These are phyloP conservation scores for Hephaestus fuliginosus DNA, from an alignment of 2,797 vertebrate genomes.

Conservation along the genomic window DNA sequence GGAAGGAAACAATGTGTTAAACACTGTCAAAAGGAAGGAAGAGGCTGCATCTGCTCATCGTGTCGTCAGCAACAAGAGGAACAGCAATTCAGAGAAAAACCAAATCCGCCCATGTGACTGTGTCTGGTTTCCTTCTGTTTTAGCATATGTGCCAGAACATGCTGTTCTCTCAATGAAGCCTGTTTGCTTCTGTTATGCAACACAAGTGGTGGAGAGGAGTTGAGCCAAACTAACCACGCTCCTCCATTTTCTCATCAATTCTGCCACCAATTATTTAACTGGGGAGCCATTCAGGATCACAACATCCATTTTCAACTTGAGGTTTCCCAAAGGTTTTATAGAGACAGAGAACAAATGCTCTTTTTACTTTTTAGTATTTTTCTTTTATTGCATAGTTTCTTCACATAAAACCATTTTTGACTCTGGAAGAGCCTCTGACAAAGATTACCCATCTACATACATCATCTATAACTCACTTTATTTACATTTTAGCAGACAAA, in stretches of 20 bases:
- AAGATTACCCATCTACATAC: slow-evolving; percentile 8
- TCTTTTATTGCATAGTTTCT: slow-evolving; percentile 33
- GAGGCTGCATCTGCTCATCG: slow-evolving; percentile 52
- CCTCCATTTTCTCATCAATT: slow-evolving; percentile 27
- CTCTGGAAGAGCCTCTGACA: background rate
- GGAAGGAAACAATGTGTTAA: slow-evolving; percentile 49
- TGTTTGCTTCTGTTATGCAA: slow-evolving; percentile 66
- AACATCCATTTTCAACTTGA: background rate
- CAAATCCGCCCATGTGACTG: slow-evolving; percentile 80
- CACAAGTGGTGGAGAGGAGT: slow-evolving; percentile 31
- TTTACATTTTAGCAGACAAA: slow-evolving; percentile 54
- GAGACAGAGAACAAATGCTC: background rate
- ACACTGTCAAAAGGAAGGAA: slow-evolving; percentile 64
- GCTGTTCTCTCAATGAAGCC: slow-evolving; percentile 77
- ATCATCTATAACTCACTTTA: slow-evolving; percentile 33
- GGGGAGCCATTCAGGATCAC: background rate
- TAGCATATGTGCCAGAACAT: slow-evolving; percentile 72
- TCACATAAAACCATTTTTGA: slow-evolving; percentile 1
- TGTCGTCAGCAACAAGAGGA: slow-evolving; percentile 56
- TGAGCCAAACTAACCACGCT: slow-evolving; percentile 6
- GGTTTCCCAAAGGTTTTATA: background rate
- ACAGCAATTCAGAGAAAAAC: slow-evolving; percentile 89
- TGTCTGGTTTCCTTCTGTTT: slow-evolving; percentile 85
- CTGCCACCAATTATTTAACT: slow-evolving; percentile 3
- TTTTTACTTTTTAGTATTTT: background rate